Conservation (phyloP, 2,113 vertebrate genomes). For the Leuciscus idus region DNA sequence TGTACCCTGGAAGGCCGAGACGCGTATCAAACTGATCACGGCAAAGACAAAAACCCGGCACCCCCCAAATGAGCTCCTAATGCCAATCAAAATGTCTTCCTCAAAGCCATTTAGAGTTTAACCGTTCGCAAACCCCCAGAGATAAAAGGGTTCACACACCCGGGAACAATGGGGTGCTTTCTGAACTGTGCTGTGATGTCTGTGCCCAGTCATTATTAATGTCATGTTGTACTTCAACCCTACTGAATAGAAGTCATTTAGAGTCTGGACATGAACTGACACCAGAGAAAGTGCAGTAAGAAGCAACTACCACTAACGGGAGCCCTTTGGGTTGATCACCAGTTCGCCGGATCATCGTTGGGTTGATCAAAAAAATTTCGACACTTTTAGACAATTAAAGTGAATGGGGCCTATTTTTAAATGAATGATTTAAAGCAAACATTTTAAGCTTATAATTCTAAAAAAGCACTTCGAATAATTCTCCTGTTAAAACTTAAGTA, state of each 20-base stretch:
- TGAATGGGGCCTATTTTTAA: background rate
- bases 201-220: conserved; percentile 47
- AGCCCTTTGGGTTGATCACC: background rate
- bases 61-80: conserved; percentile 32
- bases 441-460: background rate
- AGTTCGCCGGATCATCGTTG: no score
- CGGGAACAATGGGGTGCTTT: conserved; percentile 32
- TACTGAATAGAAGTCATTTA: conserved; percentile 35
- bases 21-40: conserved; percentile 48
- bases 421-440: background rate
- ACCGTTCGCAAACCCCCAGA: background rate
- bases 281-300: conserved; percentile 7
- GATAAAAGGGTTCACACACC: conserved; percentile 48
- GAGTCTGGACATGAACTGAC: background rate
- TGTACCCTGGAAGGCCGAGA: conserved; percentile 17
- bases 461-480: background rate
- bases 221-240: conserved; percentile 48
- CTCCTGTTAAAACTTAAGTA: no score
- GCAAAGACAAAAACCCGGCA: conserved; percentile 22
- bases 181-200: conserved; percentile 43
- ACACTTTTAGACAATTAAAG: background rate
- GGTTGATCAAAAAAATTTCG: no score
- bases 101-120: background rate
- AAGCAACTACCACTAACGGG: conserved; percentile 19
- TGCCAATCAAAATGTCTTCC: conserved; percentile 51